These are phyloP conservation scores for Hyles euphorbiae DNA, from an alignment of 1,140 invertebrate species.

Conservation along the genomic window DNA sequence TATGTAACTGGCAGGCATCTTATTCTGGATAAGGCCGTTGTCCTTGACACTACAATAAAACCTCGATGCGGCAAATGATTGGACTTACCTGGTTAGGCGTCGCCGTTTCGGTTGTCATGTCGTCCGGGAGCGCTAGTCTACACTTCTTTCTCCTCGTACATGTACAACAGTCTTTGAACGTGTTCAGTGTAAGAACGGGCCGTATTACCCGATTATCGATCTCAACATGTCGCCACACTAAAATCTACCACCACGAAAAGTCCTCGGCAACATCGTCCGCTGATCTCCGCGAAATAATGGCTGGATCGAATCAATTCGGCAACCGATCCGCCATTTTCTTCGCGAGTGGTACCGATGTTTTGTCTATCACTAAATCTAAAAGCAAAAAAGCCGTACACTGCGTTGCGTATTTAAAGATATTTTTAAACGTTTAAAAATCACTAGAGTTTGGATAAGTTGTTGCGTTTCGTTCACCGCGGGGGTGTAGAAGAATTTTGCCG, in stretches of 20 bases:
- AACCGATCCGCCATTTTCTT: slow-evolving; percentile 53
- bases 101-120: slow-evolving; percentile 67
- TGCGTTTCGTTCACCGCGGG: slow-evolving; percentile 57
- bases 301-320: slow-evolving; percentile 12
- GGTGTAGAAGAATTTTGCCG: slow-evolving; percentile 66
- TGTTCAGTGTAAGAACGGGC: slow-evolving; percentile 34
- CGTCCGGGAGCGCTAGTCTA: slow-evolving; percentile 41
- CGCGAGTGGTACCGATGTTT: too few relatives aligned
- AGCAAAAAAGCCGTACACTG: slow-evolving; percentile 49
- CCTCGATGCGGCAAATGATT: slow-evolving; percentile 35
- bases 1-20: slow-evolving; percentile 28
- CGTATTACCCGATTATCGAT: slow-evolving; percentile 51
- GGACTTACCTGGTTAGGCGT: slow-evolving; percentile 61
- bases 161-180: slow-evolving; percentile 44
- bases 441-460: slow-evolving; percentile 49
- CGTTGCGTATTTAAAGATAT: slow-evolving; percentile 30
- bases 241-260: slow-evolving; percentile 16
- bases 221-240: slow-evolving; percentile 18
- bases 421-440: slow-evolving; percentile 30
- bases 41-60: slow-evolving; percentile 36
- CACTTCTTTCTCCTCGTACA: slow-evolving; percentile 52
- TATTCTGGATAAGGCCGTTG: slow-evolving; percentile 26
- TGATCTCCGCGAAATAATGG: slow-evolving; percentile 4
- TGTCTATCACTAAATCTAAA: slow-evolving; percentile 19
- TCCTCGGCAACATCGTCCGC: slow-evolving; percentile 30